Conservation (phyloP, 2,797 vertebrate species). For the Tapirus indicus region DNA sequence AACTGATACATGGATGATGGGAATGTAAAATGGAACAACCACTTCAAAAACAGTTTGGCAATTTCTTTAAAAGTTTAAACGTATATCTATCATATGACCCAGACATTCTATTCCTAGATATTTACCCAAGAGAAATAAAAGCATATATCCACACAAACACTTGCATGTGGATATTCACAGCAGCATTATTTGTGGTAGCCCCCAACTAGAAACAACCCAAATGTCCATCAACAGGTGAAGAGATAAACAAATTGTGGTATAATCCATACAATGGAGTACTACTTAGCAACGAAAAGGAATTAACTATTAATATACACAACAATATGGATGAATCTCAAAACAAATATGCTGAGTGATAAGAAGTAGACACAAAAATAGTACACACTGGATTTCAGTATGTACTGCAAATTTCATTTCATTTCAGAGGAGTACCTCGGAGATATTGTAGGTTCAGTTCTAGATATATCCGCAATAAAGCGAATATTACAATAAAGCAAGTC, state of each 20-base stretch:
- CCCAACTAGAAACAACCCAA: conserved; percentile 28
- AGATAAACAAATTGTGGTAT: conserved; percentile 2
- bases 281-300: conserved; percentile 35
- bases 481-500: no score
- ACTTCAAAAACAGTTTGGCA: background rate
- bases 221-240: background rate
- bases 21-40: background rate
- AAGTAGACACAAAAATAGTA: conserved; percentile 37
- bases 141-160: background rate
- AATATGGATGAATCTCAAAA: conserved; percentile 15
- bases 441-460: no score
- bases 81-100: background rate
- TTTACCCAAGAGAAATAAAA: conserved; percentile 39
- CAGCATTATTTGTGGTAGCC: background rate
- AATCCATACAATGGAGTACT: background rate
- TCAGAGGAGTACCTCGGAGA: no score
- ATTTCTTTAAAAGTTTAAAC: conserved; percentile 47
- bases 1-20: background rate
- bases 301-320: background rate
- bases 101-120: background rate
- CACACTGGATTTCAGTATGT: background rate
- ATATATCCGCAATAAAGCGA: no score
- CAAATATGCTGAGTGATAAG: background rate
- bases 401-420: background rate
- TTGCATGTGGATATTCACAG: background rate